A percentile compares a stretch with the other conserved stretches of the same genome.
Conservation (phyloP, 1,140 invertebrate species). For the Oryctes rhinoceros region DNA sequence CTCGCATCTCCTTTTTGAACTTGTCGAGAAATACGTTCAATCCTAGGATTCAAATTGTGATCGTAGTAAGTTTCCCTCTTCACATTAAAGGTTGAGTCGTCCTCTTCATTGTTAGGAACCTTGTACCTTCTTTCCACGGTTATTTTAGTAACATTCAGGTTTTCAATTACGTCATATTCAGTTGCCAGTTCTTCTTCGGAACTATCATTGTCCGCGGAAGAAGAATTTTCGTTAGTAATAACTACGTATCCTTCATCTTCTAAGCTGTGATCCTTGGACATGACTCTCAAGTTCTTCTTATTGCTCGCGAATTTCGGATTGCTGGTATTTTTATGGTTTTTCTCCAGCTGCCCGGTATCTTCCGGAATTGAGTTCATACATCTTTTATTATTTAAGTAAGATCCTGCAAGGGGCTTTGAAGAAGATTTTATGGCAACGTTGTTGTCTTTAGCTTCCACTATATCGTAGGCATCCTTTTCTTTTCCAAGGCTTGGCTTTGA, state of each 20-base stretch:
- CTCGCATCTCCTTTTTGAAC: background rate
- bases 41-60: slow-evolving; percentile 20
- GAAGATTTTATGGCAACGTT: background rate
- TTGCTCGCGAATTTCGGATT: background rate
- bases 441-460: background rate
- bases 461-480: background rate
- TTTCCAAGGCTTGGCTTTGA: background rate
- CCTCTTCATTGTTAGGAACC: background rate
- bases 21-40: slow-evolving; percentile 9
- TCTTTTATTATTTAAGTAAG: background rate
- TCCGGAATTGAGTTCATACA: background rate
- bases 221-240: background rate
- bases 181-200: slow-evolving; percentile 5
- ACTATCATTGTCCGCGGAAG: background rate
- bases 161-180: slow-evolving; percentile 19
- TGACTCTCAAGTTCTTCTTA: background rate
- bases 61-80: slow-evolving; percentile 24
- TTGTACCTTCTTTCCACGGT: slow-evolving; percentile 10
- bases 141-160: slow-evolving; percentile 20
- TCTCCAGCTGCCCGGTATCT: background rate
- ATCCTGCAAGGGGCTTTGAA: background rate
- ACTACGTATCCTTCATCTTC: slow-evolving; percentile 13
- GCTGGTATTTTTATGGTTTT: background rate
- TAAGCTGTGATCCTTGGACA: slow-evolving; percentile 27
- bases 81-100: background rate